Conservation (phyloP, 1,140 invertebrate species). For the Drosophila nannoptera region DNA sequence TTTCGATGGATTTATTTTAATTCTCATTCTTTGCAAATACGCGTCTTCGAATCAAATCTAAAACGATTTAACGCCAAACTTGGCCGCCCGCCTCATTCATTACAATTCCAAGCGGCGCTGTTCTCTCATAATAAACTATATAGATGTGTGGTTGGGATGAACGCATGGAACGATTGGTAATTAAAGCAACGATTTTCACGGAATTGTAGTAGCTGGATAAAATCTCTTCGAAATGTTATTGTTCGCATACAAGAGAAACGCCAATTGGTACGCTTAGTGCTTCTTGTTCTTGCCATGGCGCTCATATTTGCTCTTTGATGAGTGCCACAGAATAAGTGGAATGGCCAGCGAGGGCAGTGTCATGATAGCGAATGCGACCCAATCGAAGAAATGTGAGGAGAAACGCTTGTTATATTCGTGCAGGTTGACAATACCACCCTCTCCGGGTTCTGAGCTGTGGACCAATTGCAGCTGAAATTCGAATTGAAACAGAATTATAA, state of each 20-base stretch:
- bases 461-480: slow-evolving; percentile 86
- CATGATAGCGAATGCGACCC: slow-evolving; percentile 98
- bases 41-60: slow-evolving; percentile 71
- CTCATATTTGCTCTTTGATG: slow-evolving; percentile 97
- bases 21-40: slow-evolving; percentile 49
- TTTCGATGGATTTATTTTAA: slow-evolving; percentile 47
- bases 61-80: slow-evolving; percentile 70
- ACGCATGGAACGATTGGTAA: slow-evolving; percentile 50
- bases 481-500: slow-evolving; percentile 3
- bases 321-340: slow-evolving; percentile 95
- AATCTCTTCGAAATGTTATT: slow-evolving; percentile 56
- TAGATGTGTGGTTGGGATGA: slow-evolving; percentile 48
- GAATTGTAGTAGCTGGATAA: slow-evolving; percentile 50
- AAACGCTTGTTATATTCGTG: slow-evolving; percentile 99
- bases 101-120: slow-evolving; percentile 48
- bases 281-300: slow-evolving; percentile 86
- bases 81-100: slow-evolving; percentile 36
- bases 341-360: slow-evolving; percentile 96
- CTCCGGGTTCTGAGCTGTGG: slow-evolving; percentile 96
- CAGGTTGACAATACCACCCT: slow-evolving; percentile 96
- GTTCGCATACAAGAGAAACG: slow-evolving; percentile 5
- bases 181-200: slow-evolving; percentile 56
- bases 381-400: slow-evolving; percentile 97
- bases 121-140: slow-evolving; percentile 28
- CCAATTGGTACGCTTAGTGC: slow-evolving; percentile 53